Conservation (phyloP, 2,888 invertebrate genomes). For the Gonocerus acuteangulatus region DNA sequence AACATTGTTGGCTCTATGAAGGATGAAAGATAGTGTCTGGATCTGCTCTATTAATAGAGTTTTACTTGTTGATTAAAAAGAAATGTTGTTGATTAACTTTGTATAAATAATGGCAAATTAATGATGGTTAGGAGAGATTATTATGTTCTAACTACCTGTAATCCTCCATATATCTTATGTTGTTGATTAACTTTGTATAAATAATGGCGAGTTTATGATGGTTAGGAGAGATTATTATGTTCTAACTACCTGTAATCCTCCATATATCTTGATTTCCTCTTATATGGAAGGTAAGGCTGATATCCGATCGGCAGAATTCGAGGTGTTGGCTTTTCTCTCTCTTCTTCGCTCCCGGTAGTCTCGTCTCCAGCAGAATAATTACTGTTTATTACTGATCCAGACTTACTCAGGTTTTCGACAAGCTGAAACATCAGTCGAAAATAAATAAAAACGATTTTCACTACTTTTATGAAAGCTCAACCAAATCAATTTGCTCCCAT, state of each 20-base stretch:
- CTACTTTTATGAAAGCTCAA: not conserved
- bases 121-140: too few species aligned
- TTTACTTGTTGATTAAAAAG: too few species aligned
- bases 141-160: too few species aligned
- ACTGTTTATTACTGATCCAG: slow-evolving; percentile 23
- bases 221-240: too few species aligned
- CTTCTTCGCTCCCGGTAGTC: slow-evolving; percentile 26
- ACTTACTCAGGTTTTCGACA: slow-evolving; percentile 32
- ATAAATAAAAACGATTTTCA: not conserved
- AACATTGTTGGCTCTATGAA: too few species aligned
- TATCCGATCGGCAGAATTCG: slow-evolving; percentile 26
- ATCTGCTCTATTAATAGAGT: too few species aligned
- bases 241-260: slow-evolving; percentile 37
- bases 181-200: too few species aligned
- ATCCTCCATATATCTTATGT: too few species aligned
- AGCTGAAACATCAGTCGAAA: slow-evolving; percentile 9
- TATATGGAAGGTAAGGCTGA: slow-evolving; percentile 34
- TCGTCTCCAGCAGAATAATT: slow-evolving; percentile 26
- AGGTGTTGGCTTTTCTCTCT: slow-evolving; percentile 11
- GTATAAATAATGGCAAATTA: too few species aligned
- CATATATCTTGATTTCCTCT: slow-evolving; percentile 39
- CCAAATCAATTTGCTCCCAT: not conserved
- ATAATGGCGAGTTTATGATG: too few species aligned
- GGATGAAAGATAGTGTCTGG: too few species aligned
- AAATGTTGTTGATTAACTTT: too few species aligned